phyloP scores from a whole-genome alignment of 2,888 invertebrate genomes.

The Selenia dentaria region DNA sequence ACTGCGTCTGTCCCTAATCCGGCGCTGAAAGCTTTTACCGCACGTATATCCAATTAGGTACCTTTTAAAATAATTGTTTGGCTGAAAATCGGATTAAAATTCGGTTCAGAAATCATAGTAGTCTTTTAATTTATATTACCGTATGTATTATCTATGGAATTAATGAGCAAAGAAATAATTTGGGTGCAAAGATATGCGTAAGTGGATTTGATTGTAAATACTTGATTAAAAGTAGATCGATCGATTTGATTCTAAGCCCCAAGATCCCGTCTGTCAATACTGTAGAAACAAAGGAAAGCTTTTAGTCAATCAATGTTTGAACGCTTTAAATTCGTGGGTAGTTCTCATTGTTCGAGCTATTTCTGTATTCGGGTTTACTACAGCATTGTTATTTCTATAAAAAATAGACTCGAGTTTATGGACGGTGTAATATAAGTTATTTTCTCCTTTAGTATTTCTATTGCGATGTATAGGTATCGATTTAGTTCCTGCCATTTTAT shows the following conservation, averaged over 20 bases:
- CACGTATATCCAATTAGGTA: conserved; percentile 14
- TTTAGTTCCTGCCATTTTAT: not conserved
- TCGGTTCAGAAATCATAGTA: not conserved
- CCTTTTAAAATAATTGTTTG: conserved; percentile 10
- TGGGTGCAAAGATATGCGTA: too few species aligned
- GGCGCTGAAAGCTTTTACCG: conserved; percentile 11
- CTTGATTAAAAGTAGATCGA: conserved; percentile 9
- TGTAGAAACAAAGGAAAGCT: conserved; percentile 17
- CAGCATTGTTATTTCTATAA: conserved; percentile 16
- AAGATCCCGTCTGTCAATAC: conserved; percentile 3
- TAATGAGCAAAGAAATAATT: too few species aligned
- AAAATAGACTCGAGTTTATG: conserved; percentile 3
- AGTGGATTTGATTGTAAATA: not conserved
- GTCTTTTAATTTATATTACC: too few species aligned
- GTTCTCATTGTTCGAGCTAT: conserved; percentile 19
- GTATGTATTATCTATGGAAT: too few species aligned
- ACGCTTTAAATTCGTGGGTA: conserved; percentile 8
- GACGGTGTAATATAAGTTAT: not conserved
- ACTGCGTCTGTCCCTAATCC: conserved; percentile 5
- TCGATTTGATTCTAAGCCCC: conserved; percentile 10
- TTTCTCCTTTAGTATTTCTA: too few species aligned
- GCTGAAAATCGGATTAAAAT: not conserved
- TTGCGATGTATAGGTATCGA: not conserved
- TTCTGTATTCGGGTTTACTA: conserved; percentile 22
- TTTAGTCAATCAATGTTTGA: conserved; percentile 15